phyloP scores from a whole-genome alignment of 2,888 invertebrate genomes.

The Sericinus montela region DNA sequence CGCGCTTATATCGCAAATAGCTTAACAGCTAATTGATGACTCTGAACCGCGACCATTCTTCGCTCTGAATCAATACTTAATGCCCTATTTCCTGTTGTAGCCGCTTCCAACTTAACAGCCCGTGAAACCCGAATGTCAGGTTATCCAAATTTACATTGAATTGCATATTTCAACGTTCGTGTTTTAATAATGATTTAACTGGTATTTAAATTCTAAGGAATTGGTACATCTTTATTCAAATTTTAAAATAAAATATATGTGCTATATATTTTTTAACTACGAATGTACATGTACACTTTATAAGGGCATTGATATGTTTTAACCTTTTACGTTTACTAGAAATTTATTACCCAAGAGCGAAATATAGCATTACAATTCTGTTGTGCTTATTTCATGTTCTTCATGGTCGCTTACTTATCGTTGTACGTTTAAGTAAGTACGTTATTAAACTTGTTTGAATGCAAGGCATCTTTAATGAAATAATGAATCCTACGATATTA shows the following conservation, averaged over 20 bases:
- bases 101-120: conserved; percentile 10
- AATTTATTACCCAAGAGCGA: conserved; percentile 16
- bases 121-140: conserved; percentile 20
- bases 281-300: conserved; percentile 1
- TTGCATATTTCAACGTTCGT: conserved; percentile 6
- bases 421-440: conserved; percentile 29
- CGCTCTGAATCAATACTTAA: conserved; percentile 39
- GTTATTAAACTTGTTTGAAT: conserved; percentile 20
- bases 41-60: conserved; percentile 28
- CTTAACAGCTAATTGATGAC: conserved; percentile 31
- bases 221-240: neutral
- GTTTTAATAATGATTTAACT: conserved; percentile 7
- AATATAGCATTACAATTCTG: conserved; percentile 9
- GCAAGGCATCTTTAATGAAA: conserved; percentile 26
- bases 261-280: conserved; percentile 10
- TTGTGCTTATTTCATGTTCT: conserved; percentile 35
- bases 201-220: conserved; percentile 3
- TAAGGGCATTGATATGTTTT: conserved; percentile 5
- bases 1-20: conserved; percentile 1
- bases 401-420: conserved; percentile 36
- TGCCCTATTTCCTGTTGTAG: conserved; percentile 29
- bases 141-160: conserved; percentile 12
- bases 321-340: conserved; percentile 11
- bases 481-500: conserved; percentile 31
- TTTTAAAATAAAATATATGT: no score